These are phyloP conservation scores for Phaedon cochleariae DNA, from an alignment of 2,888 invertebrate species.

Conservation along the genomic window DNA sequence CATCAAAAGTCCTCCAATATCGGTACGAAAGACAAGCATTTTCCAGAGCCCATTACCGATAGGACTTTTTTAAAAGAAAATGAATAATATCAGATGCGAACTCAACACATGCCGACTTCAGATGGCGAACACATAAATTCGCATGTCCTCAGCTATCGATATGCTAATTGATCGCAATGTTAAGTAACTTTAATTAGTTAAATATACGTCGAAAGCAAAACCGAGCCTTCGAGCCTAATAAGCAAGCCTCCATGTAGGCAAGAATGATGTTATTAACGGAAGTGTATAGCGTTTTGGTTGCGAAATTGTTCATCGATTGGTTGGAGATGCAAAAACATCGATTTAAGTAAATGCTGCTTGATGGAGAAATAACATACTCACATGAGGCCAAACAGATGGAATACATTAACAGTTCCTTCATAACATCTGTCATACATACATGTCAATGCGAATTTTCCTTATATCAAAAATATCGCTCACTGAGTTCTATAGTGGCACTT, in stretches of 20 bases:
- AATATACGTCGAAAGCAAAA: conserved; percentile 1
- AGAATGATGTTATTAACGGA: not conserved
- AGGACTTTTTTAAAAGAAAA: conserved; percentile 6
- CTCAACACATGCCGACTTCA: conserved; percentile 10
- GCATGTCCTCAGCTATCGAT: conserved; percentile 12
- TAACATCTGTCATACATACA: not conserved
- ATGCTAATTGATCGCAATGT: conserved; percentile 21
- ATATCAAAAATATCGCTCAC: too few relatives aligned
- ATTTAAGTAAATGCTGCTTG: not conserved
- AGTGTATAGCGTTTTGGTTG: not conserved
- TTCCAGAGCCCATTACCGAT: conserved; percentile 1
- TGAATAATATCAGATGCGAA: conserved; percentile 13
- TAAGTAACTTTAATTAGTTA: conserved; percentile 19
- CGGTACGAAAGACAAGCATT: not conserved
- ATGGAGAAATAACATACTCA: not conserved
- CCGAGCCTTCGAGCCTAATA: not conserved
- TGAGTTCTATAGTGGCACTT: too few relatives aligned
- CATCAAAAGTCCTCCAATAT: not conserved
- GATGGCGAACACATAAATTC: conserved; percentile 9
- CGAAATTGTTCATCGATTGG: not conserved
- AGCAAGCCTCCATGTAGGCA: not conserved
- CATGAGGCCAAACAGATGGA: not conserved
- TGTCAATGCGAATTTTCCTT: not conserved
- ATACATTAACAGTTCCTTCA: too few relatives aligned
- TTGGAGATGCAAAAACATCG: not conserved